phyloP scores from a whole-genome alignment of 2,888 invertebrate species.

The Rhaphigaster nebulosa region DNA sequence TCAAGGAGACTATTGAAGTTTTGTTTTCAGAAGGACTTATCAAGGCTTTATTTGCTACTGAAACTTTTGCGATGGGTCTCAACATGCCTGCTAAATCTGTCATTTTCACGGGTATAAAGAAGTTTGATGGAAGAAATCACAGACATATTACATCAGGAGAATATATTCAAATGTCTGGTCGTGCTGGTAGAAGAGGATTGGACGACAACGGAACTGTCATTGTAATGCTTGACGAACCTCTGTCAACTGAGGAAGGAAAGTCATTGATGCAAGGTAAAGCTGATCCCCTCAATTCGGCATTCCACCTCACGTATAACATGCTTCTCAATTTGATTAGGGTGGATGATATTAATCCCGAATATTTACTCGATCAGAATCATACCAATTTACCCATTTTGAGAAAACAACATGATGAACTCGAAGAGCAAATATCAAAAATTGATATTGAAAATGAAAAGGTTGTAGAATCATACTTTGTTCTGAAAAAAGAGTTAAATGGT shows the following conservation, averaged over 20 bases:
- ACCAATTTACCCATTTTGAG: conserved; percentile 89
- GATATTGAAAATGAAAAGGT: conserved; percentile 56
- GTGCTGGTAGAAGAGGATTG: conserved; percentile 96
- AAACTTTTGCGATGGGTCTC: conserved; percentile 99
- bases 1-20: conserved; percentile 99
- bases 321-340: conserved; percentile 95
- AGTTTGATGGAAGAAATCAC: conserved; percentile 97
- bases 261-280: conserved; percentile 90
- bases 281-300: conserved; percentile 98
- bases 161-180: conserved; percentile 99
- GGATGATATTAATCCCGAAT: conserved; percentile 99
- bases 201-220: conserved; percentile 98
- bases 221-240: conserved; percentile 97
- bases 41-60: conserved; percentile 98
- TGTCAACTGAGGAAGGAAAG: conserved; percentile 78
- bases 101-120: conserved; percentile 93
- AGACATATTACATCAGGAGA: conserved; percentile 94
- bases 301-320: conserved; percentile 99
- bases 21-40: conserved; percentile 97
- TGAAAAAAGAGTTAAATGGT: conserved; percentile 83
- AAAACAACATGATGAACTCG: conserved; percentile 76
- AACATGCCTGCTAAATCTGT: conserved; percentile 99
- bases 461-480: conserved; percentile 75
- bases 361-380: conserved; percentile 99
- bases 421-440: conserved; percentile 57